These are phyloP conservation scores for Eudasyphora cyanicolor DNA, from an alignment of 2,888 invertebrate species.

Conservation along the genomic window DNA sequence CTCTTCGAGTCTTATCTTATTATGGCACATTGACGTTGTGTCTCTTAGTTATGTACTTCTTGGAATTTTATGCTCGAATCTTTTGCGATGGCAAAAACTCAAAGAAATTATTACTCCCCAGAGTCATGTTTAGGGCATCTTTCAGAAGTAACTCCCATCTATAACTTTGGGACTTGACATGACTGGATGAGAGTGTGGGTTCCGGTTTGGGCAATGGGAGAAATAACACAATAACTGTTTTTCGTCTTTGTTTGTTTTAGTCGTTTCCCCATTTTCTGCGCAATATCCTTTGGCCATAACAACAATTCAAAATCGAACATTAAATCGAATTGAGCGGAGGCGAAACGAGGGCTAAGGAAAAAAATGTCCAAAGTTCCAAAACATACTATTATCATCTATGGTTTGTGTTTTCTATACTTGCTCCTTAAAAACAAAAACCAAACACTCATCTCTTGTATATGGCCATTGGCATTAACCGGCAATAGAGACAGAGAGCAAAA, in stretches of 20 bases:
- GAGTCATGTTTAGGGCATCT: neutral
- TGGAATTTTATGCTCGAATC: neutral
- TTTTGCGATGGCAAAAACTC: neutral
- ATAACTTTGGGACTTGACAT: no score
- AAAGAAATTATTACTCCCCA: constrained; percentile 22
- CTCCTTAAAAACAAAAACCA: constrained; percentile 52
- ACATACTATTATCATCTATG: neutral
- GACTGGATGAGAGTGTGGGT: neutral
- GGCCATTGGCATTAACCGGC: constrained; percentile 52
- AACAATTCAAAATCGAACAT: constrained; percentile 3
- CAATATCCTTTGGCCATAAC: neutral
- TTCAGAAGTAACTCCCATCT: constrained; percentile 5
- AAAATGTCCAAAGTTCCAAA: neutral
- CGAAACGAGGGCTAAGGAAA: neutral
- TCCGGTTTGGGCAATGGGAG: no score
- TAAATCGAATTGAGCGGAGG: neutral
- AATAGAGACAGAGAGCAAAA: neutral
- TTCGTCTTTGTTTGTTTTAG: neutral
- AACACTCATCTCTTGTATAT: constrained; percentile 50
- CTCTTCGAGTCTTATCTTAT: neutral
- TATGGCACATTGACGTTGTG: neutral
- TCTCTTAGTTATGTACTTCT: neutral
- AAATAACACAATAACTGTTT: constrained; percentile 1
- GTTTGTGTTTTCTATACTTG: constrained; percentile 17
- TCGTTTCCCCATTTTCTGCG: neutral